Conservation (phyloP, 2,113 vertebrate species). For the Bolborhynchus lineola region DNA sequence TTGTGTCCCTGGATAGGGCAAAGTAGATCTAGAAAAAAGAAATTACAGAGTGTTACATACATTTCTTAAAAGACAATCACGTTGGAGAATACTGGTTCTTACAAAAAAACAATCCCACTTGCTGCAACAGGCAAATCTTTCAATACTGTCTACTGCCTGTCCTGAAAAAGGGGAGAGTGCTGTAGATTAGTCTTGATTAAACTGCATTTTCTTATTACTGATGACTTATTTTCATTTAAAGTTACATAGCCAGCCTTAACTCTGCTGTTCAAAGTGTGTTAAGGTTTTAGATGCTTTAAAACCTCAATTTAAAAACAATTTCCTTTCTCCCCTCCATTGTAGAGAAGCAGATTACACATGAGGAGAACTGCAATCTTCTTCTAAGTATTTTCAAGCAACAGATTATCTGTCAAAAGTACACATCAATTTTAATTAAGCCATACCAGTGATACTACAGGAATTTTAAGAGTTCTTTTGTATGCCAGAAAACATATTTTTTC, state of each 20-base stretch:
- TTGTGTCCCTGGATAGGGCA: slow-evolving; percentile 90
- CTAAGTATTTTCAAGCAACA: neutral
- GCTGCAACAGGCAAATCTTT: neutral
- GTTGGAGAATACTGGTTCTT: neutral
- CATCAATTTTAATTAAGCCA: neutral
- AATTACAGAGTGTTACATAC: neutral
- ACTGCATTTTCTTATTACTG: neutral
- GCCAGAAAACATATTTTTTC: neutral
- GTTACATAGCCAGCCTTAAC: neutral
- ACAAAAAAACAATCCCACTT: neutral
- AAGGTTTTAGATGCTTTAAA: neutral
- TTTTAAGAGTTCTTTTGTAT: neutral
- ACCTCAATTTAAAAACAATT: neutral
- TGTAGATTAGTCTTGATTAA: neutral
- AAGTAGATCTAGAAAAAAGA: slow-evolving; percentile 82
- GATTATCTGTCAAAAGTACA: neutral
- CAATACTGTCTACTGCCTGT: neutral
- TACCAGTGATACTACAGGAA: neutral
- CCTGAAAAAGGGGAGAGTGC: neutral
- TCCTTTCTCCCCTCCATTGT: neutral
- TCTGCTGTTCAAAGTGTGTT: neutral
- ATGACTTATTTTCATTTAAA: neutral
- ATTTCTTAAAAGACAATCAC: neutral
- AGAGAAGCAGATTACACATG: neutral
- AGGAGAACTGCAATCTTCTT: neutral